Conservation (phyloP, 2,113 vertebrate genomes). For the Clarias gariepinus region DNA sequence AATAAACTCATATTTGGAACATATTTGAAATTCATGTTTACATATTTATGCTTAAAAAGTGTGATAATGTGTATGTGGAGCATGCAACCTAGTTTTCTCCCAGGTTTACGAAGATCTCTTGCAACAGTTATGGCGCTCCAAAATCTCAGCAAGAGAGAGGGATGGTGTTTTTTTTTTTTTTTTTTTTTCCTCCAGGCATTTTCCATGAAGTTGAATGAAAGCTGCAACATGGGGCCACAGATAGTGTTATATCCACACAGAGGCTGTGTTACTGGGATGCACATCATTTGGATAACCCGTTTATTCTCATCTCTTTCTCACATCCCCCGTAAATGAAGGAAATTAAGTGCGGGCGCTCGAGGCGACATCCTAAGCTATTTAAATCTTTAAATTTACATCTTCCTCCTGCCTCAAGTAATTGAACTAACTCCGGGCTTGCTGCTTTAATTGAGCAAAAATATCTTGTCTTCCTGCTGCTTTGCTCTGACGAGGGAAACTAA, state of each 20-base stretch:
- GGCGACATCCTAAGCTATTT: constrained; percentile 99
- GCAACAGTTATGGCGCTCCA: neutral
- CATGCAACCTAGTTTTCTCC: neutral
- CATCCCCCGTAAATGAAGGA: constrained; percentile 99
- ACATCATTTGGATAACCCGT: constrained; percentile 80
- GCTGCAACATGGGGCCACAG: constrained; percentile 27
- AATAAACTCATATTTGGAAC: no score
- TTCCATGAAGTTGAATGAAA: constrained; percentile 28
- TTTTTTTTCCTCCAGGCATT: neutral
- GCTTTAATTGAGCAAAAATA: constrained; percentile 95
- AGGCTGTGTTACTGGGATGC: constrained; percentile 40
- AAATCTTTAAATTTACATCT: constrained; percentile 99
- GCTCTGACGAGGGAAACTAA: constrained; percentile 83
- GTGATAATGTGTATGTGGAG: neutral
- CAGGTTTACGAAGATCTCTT: constrained; percentile 13
- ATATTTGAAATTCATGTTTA: neutral
- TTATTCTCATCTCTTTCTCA: constrained; percentile 84
- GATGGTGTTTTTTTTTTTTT: neutral
- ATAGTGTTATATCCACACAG: constrained; percentile 13
- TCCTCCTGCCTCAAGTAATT: constrained; percentile 99
- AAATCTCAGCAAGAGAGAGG: neutral
- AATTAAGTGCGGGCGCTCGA: constrained; percentile 97
- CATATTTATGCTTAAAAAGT: neutral
- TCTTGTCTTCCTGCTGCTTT: constrained; percentile 79
- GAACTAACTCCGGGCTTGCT: constrained; percentile 98